These are phyloP conservation scores for Dicerorhinus sumatrensis DNA, from an alignment of 2,113 vertebrate genomes.

Conservation along the genomic window DNA sequence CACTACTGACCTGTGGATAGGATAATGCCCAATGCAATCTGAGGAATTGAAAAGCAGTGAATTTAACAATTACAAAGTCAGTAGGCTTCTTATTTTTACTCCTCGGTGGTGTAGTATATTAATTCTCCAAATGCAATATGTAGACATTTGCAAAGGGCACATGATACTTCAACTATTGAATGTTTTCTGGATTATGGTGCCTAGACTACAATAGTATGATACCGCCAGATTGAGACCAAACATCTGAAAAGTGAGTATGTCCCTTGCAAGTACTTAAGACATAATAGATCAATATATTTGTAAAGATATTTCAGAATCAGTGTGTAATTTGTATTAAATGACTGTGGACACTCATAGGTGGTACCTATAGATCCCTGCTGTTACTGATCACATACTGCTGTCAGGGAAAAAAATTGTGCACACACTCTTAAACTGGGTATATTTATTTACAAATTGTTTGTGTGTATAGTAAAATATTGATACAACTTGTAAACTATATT, in stretches of 20 bases:
- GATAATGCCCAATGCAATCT: background rate
- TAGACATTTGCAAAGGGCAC: background rate
- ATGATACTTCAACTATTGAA: background rate
- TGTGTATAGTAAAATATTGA: background rate
- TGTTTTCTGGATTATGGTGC: background rate
- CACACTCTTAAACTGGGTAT: background rate
- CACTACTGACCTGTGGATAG: background rate
- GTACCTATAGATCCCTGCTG: background rate
- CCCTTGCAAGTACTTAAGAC: slow-evolving; percentile 33
- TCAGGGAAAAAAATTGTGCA: background rate
- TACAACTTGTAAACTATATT: background rate
- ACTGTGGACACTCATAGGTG: background rate
- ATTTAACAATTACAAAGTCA: background rate
- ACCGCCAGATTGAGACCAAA: background rate
- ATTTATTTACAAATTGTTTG: background rate
- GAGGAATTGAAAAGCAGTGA: background rate
- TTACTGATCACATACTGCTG: background rate
- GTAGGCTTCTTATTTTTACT: background rate
- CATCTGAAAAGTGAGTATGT: slow-evolving; percentile 28
- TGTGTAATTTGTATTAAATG: slow-evolving; percentile 36
- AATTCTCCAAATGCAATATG: background rate
- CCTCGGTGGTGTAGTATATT: background rate
- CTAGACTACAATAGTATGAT: background rate
- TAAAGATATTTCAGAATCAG: background rate
- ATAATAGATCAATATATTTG: slow-evolving; percentile 42